Evolutionary conservation across 2,113 vertebrate species (phyloP).

Genomic region (Pangasianodon hypophthalmus): DNA sequence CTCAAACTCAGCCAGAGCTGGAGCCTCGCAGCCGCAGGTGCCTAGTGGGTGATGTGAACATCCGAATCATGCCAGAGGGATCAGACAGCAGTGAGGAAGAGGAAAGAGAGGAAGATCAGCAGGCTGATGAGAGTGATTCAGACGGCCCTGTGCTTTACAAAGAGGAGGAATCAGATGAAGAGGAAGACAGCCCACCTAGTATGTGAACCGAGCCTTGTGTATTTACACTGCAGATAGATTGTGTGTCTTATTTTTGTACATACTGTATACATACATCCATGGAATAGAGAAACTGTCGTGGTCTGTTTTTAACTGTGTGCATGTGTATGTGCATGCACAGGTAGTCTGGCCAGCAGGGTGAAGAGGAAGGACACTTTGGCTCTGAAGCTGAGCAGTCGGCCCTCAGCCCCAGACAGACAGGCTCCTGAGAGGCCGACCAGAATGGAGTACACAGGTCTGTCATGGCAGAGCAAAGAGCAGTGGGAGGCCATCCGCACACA

Average conservation of each 20-base stretch:
- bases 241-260: neutral
- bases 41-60: constrained; percentile 78
- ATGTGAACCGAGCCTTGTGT: constrained; percentile 36
- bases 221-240: neutral
- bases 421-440: constrained; percentile 69
- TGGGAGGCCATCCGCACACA: constrained; percentile 95
- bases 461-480: constrained; percentile 93
- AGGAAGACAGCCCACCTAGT: constrained; percentile 81
- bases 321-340: constrained; percentile 64
- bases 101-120: constrained; percentile 72
- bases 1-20: constrained; percentile 71
- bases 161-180: constrained; percentile 85
- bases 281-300: neutral
- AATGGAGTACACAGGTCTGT: constrained; percentile 79
- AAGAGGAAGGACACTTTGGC: constrained; percentile 95
- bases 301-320: neutral
- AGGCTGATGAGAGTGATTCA: constrained; percentile 87
- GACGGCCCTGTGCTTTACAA: constrained; percentile 90
- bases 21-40: constrained; percentile 75
- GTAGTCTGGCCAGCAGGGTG: constrained; percentile 88
- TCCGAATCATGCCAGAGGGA: constrained; percentile 81
- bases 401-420: constrained; percentile 73
- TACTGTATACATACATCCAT: neutral
- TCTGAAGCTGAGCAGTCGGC: constrained; percentile 85
- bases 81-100: constrained; percentile 82